phyloP scores from a whole-genome alignment of 2,113 vertebrate genomes.

The Actenoides lindsayi region DNA sequence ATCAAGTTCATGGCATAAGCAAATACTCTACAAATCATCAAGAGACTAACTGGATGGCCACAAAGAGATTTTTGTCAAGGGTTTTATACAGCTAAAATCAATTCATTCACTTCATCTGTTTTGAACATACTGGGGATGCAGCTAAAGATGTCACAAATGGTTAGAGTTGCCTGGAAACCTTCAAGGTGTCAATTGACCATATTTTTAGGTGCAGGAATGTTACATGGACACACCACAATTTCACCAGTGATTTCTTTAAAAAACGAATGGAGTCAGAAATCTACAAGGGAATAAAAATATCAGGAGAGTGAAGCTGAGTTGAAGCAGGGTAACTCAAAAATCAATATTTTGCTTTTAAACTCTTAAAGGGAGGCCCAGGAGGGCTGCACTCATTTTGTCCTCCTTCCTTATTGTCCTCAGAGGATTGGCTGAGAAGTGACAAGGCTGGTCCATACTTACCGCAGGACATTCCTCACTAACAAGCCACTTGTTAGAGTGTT shows the following conservation, averaged over 20 bases:
- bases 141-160: slow-evolving; percentile 87
- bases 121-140: slow-evolving; percentile 67
- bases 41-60: slow-evolving; percentile 75
- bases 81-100: slow-evolving; percentile 82
- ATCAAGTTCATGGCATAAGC: slow-evolving; percentile 66
- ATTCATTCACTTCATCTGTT: slow-evolving; percentile 80
- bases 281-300: slow-evolving; percentile 84
- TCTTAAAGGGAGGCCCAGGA: slow-evolving; percentile 83
- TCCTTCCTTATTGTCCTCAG: slow-evolving; percentile 80
- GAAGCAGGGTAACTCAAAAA: slow-evolving; percentile 89
- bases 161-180: slow-evolving; percentile 79
- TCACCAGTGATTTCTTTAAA: slow-evolving; percentile 78
- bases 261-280: slow-evolving; percentile 81
- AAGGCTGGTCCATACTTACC: slow-evolving; percentile 63
- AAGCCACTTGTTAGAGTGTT: slow-evolving; percentile 81
- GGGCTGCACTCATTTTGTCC: slow-evolving; percentile 85
- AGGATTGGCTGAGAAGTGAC: slow-evolving; percentile 81
- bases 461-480: slow-evolving; percentile 73
- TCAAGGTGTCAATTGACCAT: slow-evolving; percentile 84
- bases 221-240: slow-evolving; percentile 77
- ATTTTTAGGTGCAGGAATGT: slow-evolving; percentile 81
- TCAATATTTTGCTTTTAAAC: slow-evolving; percentile 95
- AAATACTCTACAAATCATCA: slow-evolving; percentile 75
- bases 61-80: slow-evolving; percentile 75
- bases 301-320: slow-evolving; percentile 81